A percentile compares a stretch with the other conserved stretches of the same genome.
phyloP scores from a whole-genome alignment of 2,113 vertebrate species.

The Microcebus lehilahytsara region DNA sequence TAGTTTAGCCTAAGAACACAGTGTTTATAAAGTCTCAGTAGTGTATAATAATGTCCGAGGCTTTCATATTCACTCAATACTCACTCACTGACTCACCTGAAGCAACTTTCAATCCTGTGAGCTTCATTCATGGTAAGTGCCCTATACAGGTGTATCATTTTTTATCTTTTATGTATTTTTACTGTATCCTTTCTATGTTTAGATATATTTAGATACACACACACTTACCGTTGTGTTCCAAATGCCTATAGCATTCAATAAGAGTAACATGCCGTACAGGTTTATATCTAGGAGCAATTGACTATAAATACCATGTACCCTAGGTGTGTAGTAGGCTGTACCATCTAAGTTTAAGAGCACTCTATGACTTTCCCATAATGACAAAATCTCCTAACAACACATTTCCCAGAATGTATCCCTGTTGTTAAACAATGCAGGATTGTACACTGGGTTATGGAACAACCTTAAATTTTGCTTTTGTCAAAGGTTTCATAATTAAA shows the following conservation, averaged over 20 bases:
- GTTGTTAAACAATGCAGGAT: not conserved
- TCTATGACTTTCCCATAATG: not conserved
- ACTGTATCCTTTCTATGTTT: not conserved
- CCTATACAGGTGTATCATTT: not conserved
- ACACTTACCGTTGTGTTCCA: not conserved
- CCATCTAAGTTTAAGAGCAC: not conserved
- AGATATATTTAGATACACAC: not conserved
- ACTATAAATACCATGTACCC: not conserved
- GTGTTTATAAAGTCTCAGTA: not conserved
- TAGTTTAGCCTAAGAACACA: not conserved
- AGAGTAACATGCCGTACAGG: not conserved
- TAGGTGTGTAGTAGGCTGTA: not conserved
- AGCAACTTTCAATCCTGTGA: not conserved
- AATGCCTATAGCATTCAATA: not conserved
- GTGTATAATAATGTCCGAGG: not conserved
- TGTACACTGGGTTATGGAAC: not conserved
- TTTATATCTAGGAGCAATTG: not conserved
- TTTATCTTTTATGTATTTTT: not conserved
- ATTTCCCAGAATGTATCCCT: not conserved
- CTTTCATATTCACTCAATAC: not conserved
- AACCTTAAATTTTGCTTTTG: not conserved
- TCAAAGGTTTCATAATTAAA: constrained; percentile 2
- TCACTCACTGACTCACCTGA: not conserved
- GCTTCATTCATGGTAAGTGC: not conserved
- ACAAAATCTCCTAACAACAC: not conserved